Evolutionary conservation across 2,888 invertebrate species (phyloP).

Genomic region (Uloborus plumipes): DNA sequence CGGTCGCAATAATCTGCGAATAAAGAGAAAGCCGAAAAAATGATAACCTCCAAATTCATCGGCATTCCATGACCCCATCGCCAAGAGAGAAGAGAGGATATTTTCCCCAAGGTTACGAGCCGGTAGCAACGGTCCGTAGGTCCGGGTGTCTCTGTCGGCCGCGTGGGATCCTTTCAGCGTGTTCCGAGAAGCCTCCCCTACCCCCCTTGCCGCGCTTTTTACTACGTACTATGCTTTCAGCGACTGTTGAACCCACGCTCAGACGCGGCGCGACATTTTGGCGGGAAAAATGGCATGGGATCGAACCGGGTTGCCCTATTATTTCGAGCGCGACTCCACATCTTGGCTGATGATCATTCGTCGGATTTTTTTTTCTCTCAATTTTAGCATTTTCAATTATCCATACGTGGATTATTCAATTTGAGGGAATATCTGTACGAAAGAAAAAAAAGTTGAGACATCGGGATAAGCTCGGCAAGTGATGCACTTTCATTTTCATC

Average conservation of each 20-base stretch:
- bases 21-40: constrained; percentile 8
- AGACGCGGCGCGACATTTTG: constrained; percentile 40
- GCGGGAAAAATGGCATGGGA: constrained; percentile 44
- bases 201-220: constrained; percentile 27
- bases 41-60: constrained; percentile 3
- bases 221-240: constrained; percentile 47
- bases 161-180: constrained; percentile 20
- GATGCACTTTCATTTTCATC: too few relatives aligned
- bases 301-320: constrained; percentile 18
- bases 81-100: constrained; percentile 6
- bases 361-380: too few relatives aligned
- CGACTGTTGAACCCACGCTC: constrained; percentile 42
- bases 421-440: too few relatives aligned
- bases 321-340: too few relatives aligned
- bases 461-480: too few relatives aligned
- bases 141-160: constrained; percentile 40
- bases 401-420: too few relatives aligned
- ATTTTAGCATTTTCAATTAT: too few relatives aligned
- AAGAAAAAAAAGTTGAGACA: too few relatives aligned
- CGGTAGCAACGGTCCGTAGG: constrained; percentile 52
- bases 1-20: too few relatives aligned
- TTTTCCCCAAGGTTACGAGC: constrained; percentile 40
- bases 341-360: not conserved
- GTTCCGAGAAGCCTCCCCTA: constrained; percentile 23
- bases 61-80: constrained; percentile 11